Evolutionary conservation across 2,797 vertebrate genomes (phyloP), one percentile per base, ranked within the genome.

Genomic region (Cyclopterus lumpus): DNA sequence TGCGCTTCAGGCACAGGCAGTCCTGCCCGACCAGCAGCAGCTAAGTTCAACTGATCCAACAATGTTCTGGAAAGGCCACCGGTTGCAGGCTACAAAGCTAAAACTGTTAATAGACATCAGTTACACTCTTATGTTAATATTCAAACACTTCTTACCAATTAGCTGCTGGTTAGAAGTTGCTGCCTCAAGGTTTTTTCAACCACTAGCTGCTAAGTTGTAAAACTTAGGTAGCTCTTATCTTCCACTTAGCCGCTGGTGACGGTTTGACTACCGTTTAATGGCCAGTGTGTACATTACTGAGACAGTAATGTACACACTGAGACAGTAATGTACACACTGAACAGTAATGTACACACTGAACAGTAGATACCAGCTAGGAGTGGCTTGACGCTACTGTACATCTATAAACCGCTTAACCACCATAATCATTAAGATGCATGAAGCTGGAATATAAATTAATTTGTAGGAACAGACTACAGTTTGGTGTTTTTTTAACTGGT

Each of bases 1-100:
- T 97, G 96, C 95, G 93, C 57, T 99, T 97, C 83, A 96, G 98
- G 71, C 98, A 98, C 87, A 97, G 95, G 89, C 94, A 94, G 90
- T 93, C 97, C 54, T 99, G 98, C 75, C 93, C 93, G 0, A 78
- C 86, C 48, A 46, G 77, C 6, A 93, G 80, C 65, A 89, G 76
- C 74, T 95, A 93, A 89, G 80, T 73, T 11, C 53, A 67, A 67
- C 65, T 2, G 34, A 66, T 71, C 63, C 62, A 22, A 24, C 14
- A n/a, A 44, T 30, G 16, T 15, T 2, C 62, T n/a, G 30, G n/a
- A 20, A 63, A 42, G 40, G n/a, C 14, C 44, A 20, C 48, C 34
- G 2, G 12, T 26, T 64, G 30, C 36, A 22, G 59, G 20, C 24
- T 38, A 7, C 24, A 12, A 1, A 20, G 38, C 18, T 22, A 1